Evolutionary conservation across 1,140 invertebrate genomes (phyloP).

Genomic region (Caenorhabditis remanei): DNA sequence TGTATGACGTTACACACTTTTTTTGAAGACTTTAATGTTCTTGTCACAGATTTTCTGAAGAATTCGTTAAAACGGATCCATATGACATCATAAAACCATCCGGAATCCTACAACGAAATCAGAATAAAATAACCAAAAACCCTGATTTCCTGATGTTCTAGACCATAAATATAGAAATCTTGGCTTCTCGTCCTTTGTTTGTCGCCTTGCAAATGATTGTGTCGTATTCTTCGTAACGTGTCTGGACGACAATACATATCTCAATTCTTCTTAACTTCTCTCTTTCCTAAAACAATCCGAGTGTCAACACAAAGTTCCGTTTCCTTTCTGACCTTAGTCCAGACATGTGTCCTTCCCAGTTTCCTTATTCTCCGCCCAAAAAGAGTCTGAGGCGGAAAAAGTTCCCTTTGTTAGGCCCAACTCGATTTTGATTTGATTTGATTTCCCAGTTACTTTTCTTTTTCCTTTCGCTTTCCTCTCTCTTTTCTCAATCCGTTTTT

Average conservation of each 20-base stretch:
- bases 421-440: constrained; percentile 16
- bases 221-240: background rate
- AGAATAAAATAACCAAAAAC: too few relatives aligned
- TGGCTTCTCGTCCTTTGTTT: background rate
- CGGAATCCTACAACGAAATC: too few relatives aligned
- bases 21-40: too few relatives aligned
- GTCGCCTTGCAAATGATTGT: background rate
- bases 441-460: constrained; percentile 35
- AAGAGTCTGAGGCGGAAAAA: background rate
- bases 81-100: too few relatives aligned
- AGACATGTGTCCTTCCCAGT: background rate
- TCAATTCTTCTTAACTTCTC: background rate
- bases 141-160: too few relatives aligned
- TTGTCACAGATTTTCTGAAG: too few relatives aligned
- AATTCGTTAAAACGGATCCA: too few relatives aligned
- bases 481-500: background rate
- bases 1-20: too few relatives aligned
- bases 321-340: background rate
- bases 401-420: constrained; percentile 10
- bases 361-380: background rate
- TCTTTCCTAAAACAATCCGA: background rate
- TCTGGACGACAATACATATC: background rate
- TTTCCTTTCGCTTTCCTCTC: background rate
- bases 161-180: too few relatives aligned
- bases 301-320: background rate